A percentile compares a stretch with the other conserved stretches of the same genome.
Evolutionary conservation across 2,113 vertebrate genomes (phyloP).

Genomic region (Diadophis punctatus): DNA sequence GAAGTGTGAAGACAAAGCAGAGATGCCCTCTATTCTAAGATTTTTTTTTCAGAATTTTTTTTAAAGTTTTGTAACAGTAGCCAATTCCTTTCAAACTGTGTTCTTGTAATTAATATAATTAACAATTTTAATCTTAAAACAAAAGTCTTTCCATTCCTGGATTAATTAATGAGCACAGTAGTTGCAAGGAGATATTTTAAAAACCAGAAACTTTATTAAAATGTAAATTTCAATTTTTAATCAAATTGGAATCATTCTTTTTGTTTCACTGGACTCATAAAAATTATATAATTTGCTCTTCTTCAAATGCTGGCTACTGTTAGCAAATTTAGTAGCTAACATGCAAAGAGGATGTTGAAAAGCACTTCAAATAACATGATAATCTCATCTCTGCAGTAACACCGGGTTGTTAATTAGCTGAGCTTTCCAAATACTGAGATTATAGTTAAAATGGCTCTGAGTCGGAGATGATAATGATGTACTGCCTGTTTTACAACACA

Average conservation of each 20-base stretch:
- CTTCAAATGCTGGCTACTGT: conserved; percentile 50
- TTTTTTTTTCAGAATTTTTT: background rate
- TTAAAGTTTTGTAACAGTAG: background rate
- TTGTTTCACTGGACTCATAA: conserved; percentile 39
- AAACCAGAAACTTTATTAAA: conserved; percentile 5
- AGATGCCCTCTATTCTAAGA: background rate
- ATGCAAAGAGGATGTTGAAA: conserved; percentile 59
- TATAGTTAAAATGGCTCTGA: conserved; percentile 62
- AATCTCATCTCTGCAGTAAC: conserved; percentile 60
- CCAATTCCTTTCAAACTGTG: background rate
- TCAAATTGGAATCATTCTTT: background rate
- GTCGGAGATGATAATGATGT: conserved; percentile 61
- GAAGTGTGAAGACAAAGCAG: background rate
- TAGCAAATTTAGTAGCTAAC: conserved; percentile 55
- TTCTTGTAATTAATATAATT: background rate
- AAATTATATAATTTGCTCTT: conserved; percentile 46
- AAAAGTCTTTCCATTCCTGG: background rate
- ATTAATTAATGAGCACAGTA: background rate
- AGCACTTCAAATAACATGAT: conserved; percentile 61
- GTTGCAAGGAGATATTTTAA: background rate
- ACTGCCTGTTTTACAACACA: conserved; percentile 50
- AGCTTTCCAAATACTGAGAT: conserved; percentile 65
- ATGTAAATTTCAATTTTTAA: conserved; percentile 24
- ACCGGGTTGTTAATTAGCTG: conserved; percentile 66
- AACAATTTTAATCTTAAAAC: background rate